Percentiles rank a stretch among this genome's conserved stretches.
Evolutionary conservation across 2,797 vertebrate genomes (phyloP).

Genomic region (Malurus splendens): DNA sequence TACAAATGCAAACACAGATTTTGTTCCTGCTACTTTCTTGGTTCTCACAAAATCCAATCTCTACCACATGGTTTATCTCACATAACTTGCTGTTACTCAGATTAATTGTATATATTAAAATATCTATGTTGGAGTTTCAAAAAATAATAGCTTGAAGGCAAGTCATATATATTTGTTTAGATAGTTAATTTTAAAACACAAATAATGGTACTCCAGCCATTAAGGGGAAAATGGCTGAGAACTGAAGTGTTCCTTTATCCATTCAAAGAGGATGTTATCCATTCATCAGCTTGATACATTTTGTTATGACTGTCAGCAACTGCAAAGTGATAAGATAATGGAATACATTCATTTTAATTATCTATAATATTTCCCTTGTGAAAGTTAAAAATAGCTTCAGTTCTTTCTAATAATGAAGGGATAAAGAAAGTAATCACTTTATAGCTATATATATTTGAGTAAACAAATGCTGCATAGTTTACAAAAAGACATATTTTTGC

Average conservation of each 20-base stretch:
- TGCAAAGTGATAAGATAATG: not conserved
- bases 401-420: not conserved
- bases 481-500: not conserved
- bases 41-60: not conserved
- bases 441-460: not conserved
- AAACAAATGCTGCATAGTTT: not conserved
- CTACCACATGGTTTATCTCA: not conserved
- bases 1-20: not conserved
- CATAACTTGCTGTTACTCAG: not conserved
- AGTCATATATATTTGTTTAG: not conserved
- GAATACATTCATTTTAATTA: slow-evolving; percentile 1
- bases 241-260: not conserved
- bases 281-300: not conserved
- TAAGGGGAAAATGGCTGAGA: not conserved
- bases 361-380: not conserved
- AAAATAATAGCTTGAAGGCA: not conserved
- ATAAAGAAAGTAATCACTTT: not conserved
- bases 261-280: not conserved
- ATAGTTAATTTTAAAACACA: not conserved
- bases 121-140: not conserved
- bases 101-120: not conserved
- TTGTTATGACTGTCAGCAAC: not conserved
- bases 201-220: not conserved
- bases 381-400: not conserved
- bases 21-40: not conserved